A percentile compares a stretch with the other conserved stretches of the same genome.
Conservation (phyloP, 1,140 invertebrate species). For the Scaptomyza pallida region DNA sequence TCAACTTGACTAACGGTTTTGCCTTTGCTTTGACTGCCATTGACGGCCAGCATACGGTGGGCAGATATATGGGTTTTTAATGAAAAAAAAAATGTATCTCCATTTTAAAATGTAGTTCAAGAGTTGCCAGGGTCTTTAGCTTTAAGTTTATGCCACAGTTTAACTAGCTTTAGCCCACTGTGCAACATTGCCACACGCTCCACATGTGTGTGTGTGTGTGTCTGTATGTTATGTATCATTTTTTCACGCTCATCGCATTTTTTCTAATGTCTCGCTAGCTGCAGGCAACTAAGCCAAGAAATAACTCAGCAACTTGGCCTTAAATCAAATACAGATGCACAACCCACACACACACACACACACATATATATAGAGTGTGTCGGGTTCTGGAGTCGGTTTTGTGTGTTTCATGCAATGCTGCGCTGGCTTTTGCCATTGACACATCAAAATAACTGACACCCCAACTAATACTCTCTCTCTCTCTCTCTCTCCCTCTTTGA, state of each 20-base stretch:
- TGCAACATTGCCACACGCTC: background rate
- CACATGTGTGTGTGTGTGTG: slow-evolving; percentile 19
- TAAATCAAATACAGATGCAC: slow-evolving; percentile 69
- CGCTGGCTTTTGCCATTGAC: slow-evolving; percentile 67
- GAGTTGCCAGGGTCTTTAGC: too few relatives aligned
- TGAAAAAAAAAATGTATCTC: background rate
- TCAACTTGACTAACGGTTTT: slow-evolving; percentile 78
- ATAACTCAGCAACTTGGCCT: slow-evolving; percentile 59
- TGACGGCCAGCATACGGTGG: slow-evolving; percentile 39
- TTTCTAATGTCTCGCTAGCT: slow-evolving; percentile 50
- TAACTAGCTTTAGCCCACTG: background rate
- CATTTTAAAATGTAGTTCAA: background rate
- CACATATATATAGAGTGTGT: too few relatives aligned
- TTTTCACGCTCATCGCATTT: slow-evolving; percentile 62
- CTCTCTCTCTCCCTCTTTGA: too few relatives aligned
- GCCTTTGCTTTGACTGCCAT: slow-evolving; percentile 74
- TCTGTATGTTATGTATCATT: slow-evolving; percentile 38
- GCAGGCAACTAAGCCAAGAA: slow-evolving; percentile 40
- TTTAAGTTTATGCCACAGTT: background rate
- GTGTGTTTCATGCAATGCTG: slow-evolving; percentile 50
- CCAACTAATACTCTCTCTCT: slow-evolving; percentile 3
- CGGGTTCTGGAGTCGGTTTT: background rate
- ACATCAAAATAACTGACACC: slow-evolving; percentile 52
- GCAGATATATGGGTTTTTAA: background rate
- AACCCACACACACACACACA: background rate